These are phyloP conservation scores for Chlorops oryzae DNA, from an alignment of 1,140 invertebrate species.

Conservation along the genomic window DNA sequence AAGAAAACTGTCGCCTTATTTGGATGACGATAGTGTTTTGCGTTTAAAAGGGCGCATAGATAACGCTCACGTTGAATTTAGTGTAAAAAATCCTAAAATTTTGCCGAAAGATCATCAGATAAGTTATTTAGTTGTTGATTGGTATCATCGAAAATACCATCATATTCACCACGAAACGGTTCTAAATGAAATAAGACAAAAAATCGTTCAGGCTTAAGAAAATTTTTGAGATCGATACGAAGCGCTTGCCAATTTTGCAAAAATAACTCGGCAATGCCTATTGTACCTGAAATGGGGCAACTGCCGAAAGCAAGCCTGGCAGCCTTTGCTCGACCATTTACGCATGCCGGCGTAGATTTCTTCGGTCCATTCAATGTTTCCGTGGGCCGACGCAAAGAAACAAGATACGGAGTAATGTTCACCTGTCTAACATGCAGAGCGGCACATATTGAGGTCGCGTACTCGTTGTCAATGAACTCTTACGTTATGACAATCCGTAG, in stretches of 20 bases:
- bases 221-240: too few relatives aligned
- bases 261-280: too few relatives aligned
- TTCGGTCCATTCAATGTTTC: background rate
- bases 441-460: too few relatives aligned
- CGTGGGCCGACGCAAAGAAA: slow-evolving; percentile 3
- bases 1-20: too few relatives aligned
- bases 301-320: background rate
- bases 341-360: background rate
- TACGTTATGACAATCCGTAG: background rate
- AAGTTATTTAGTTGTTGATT: background rate
- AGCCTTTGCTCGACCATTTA: background rate
- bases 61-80: background rate
- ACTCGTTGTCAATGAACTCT: too few relatives aligned
- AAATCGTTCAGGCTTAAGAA: background rate
- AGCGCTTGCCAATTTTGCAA: too few relatives aligned
- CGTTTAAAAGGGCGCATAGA: slow-evolving; percentile 3
- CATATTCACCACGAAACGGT: slow-evolving; percentile 14
- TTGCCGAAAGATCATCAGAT: slow-evolving; percentile 2
- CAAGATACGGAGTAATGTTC: background rate
- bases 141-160: too few relatives aligned
- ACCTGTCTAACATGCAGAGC: too few relatives aligned
- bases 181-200: slow-evolving; percentile 6
- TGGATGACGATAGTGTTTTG: background rate
- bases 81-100: slow-evolving; percentile 7
- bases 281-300: background rate